Evolutionary conservation across 64 coral and sea anemone genomes (phyloP).

Genomic region (Montipora capricornis): DNA sequence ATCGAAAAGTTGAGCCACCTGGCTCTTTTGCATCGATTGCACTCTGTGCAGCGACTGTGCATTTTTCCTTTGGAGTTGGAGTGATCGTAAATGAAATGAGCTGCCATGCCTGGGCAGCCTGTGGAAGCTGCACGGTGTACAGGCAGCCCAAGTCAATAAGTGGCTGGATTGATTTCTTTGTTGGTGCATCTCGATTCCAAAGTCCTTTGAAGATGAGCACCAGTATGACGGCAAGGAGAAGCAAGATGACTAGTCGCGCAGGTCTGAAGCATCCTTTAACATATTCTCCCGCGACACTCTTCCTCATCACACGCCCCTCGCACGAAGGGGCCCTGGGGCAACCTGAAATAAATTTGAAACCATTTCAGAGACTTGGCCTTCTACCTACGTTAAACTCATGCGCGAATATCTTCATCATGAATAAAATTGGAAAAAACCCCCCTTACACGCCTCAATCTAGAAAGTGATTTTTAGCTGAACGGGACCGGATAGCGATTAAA

Average conservation of each 20-base stretch:
- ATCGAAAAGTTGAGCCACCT: constrained; percentile 67
- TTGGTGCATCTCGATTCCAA: neutral
- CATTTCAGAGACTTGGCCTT: neutral
- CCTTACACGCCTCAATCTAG: no score
- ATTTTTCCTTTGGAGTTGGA: constrained; percentile 24
- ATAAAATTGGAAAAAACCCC: no score
- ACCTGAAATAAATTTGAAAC: neutral
- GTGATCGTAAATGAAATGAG: constrained; percentile 66
- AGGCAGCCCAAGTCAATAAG: constrained; percentile 76
- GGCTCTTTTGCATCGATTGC: neutral
- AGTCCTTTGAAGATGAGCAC: constrained; percentile 34
- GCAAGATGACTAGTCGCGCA: constrained; percentile 31
- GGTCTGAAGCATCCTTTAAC: constrained; percentile 37
- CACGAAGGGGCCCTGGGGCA: neutral
- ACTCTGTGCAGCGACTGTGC: neutral
- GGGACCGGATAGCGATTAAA: no score
- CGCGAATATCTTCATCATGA: no score
- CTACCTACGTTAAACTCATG: no score
- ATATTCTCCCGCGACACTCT: constrained; percentile 25
- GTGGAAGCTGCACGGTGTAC: constrained; percentile 75
- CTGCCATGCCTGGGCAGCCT: constrained; percentile 63
- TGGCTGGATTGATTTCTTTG: constrained; percentile 10
- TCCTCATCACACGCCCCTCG: constrained; percentile 70
- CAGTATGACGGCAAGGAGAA: neutral
- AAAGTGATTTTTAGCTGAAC: no score